Base-by-base conservation (phyloP, 2,113 vertebrate species). In the Anas platyrhynchos region DNA sequence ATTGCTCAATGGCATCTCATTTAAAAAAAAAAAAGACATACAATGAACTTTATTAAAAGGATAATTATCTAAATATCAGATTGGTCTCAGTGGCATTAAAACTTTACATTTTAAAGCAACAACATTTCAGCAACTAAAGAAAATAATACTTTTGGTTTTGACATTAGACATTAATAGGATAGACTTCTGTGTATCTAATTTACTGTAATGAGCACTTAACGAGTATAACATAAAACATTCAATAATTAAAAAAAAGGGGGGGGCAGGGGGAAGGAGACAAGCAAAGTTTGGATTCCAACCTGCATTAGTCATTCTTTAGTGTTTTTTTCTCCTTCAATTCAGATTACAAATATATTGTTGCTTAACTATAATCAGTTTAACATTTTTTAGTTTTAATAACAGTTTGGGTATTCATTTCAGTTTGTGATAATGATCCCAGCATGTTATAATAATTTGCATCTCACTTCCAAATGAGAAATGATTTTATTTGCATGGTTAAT, bases 401-500 rank as follows among this genome's bases (percentile, higher is more conserved):
- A 78, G 26, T 59, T 86, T 76, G 32, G 65, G 4, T 77, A 83
- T 89, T 95, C 36, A 52, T 90, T 89, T 91, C 16, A 13, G 32
- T 65, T 87, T 67, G 26, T 65, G 38, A 20, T 75, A 48, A 83
- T 83, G 78, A 91, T 80, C 71, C 32, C 83, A 91, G 55, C 29
- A 83, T 6, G 2, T 46, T 79, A 73, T 34, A 78, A 77, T 86
- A 83, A 91, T 92, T 86, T 84, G 11, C 20, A 69, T 86, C 77
- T 69, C 38, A 55, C 16, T 94, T 91, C 11, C 72, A 91, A 94
- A 92, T 92, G 32, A 94, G 29, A 91, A 95, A 46, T 79, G 2
- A 66, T 90, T 91, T 61, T 82, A 54, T 93, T 94, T 94, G 44
- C 66, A 77, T 77, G 27, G 41, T 13, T 94, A 95, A 93, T 96